Base-by-base conservation (phyloP, 2,888 invertebrate genomes). In the Chydorus sphaericus region DNA sequence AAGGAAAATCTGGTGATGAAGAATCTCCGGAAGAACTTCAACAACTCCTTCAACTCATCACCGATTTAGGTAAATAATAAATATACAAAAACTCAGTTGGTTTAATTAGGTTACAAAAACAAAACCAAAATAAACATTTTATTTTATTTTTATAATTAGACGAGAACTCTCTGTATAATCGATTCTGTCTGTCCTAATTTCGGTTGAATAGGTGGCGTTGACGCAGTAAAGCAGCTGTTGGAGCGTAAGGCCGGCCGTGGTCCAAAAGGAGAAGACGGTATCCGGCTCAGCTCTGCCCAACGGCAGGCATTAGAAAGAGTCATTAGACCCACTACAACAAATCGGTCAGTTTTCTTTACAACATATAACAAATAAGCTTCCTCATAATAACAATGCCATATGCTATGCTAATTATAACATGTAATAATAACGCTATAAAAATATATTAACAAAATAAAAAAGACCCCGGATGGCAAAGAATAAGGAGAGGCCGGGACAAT, bases 31-130 rank as follows among this genome's bases (percentile, higher is more conserved):
- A 65, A 51, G 66, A 67, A 54, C 62, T 64, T 61, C 62, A 64
- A 60, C 57, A 89, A 67, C 71, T 89, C 5, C 82, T 89, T 53
- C 83, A 84, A 61, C 74, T 89, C 2, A 88, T 89, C 61, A 86
- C 82, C 67, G 87, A 87, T 78, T 83, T 86, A 57, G 88, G 87
- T 77, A 63, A 71, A 73, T 69, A 29, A 18, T 33, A n/a, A 6
- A 37, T 4, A 37, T 3, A n/a, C n/a, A n/a, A n/a, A n/a, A n/a
- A n/a, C n/a, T n/a, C n/a, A n/a, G n/a, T n/a, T n/a, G n/a, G n/a
- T n/a, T n/a, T n/a, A n/a, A n/a, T n/a, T n/a, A n/a, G n/a, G n/a
- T n/a, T n/a, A n/a, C n/a, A n/a, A n/a, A n/a, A n/a, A n/a, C n/a
- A n/a, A n/a, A n/a, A n/a, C n/a, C n/a, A n/a, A n/a, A n/a, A n/a